Evolutionary conservation across 2,888 invertebrate species (phyloP).

Genomic region (Drosophila leonis): DNA sequence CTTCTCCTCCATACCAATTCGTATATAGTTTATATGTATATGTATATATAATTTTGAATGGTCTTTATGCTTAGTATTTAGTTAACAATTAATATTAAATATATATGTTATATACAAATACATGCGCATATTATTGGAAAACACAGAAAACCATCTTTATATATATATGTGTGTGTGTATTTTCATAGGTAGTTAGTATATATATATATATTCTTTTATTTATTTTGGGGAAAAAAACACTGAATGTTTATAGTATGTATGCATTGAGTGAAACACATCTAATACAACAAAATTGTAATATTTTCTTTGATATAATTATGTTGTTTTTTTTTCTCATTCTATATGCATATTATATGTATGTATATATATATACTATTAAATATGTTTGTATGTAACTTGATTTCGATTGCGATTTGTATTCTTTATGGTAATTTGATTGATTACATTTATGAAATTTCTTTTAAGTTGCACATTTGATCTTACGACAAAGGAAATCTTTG

Average conservation of each 20-base stretch:
- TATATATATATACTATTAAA: conserved; percentile 41
- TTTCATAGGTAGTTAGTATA: conserved; percentile 41
- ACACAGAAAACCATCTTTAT: conserved; percentile 75
- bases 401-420: conserved; percentile 37
- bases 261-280: conserved; percentile 65
- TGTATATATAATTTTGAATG: conserved; percentile 45
- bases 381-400: conserved; percentile 55
- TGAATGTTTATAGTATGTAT: conserved; percentile 26
- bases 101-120: conserved; percentile 52
- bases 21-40: conserved; percentile 4
- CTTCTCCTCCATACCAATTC: conserved; percentile 7
- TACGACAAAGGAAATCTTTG: conserved; percentile 12
- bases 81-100: conserved; percentile 71
- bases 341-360: conserved; percentile 43
- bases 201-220: conserved; percentile 17
- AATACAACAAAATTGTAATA: conserved; percentile 67
- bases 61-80: conserved; percentile 77
- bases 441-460: conserved; percentile 49
- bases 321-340: conserved; percentile 21
- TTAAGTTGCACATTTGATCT: conserved; percentile 50
- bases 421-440: conserved; percentile 57
- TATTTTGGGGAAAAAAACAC: conserved; percentile 43
- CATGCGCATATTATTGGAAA: conserved; percentile 68
- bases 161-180: conserved; percentile 52
- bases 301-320: conserved; percentile 58